Percentiles rank a stretch among this genome's conserved stretches.
Conservation (phyloP, 2,888 invertebrate genomes). For the Caradrina clavipalpis region DNA sequence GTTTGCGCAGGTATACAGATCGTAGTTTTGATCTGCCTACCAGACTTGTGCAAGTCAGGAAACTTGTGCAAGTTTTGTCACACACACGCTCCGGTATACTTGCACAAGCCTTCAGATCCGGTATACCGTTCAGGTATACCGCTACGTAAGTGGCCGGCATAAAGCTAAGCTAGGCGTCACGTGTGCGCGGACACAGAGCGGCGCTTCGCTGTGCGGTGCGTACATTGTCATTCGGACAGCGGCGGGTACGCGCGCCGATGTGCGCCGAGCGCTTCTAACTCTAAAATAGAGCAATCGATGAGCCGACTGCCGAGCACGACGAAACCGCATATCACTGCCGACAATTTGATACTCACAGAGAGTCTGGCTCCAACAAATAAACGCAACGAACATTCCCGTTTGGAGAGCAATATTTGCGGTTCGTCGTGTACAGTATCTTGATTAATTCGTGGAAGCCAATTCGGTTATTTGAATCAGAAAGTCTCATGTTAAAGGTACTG, state of each 20-base stretch:
- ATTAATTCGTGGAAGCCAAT: neutral
- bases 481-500: neutral
- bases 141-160: too few species aligned
- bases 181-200: too few species aligned
- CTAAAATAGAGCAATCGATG: constrained; percentile 65
- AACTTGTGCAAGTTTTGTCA: too few species aligned
- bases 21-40: too few species aligned
- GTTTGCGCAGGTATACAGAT: too few species aligned
- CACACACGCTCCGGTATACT: too few species aligned
- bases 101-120: too few species aligned
- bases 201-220: neutral
- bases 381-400: constrained; percentile 23
- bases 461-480: constrained; percentile 11
- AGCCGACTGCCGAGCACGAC: constrained; percentile 54
- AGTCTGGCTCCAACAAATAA: constrained; percentile 27
- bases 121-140: too few species aligned
- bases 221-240: constrained; percentile 15
- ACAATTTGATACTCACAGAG: constrained; percentile 55
- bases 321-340: constrained; percentile 62
- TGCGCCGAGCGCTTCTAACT: constrained; percentile 48
- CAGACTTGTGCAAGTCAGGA: too few species aligned
- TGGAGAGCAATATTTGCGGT: constrained; percentile 14
- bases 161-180: too few species aligned
- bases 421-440: constrained; percentile 2
- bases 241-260: neutral